A percentile compares a stretch with the other conserved stretches of the same genome.
phyloP scores from a whole-genome alignment of 2,113 vertebrate species.

The Conger conger region DNA sequence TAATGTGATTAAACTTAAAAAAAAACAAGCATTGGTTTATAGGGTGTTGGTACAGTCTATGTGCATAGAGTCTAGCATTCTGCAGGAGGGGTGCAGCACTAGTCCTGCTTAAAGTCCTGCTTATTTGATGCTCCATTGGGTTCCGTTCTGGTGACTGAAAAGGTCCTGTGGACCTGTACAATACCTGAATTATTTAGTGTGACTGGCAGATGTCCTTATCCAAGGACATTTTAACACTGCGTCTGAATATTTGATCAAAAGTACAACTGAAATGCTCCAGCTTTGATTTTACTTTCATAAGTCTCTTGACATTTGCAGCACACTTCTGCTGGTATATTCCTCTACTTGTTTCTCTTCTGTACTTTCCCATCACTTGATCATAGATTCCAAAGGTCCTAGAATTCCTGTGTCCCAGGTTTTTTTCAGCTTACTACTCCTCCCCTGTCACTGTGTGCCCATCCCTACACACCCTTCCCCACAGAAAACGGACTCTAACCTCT shows the following conservation, averaged over 20 bases:
- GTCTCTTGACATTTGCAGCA: neutral
- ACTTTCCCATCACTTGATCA: neutral
- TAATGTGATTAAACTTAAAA: no score
- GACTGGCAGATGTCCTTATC: neutral
- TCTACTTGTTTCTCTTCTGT: neutral
- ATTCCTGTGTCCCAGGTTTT: neutral
- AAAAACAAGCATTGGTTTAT: no score
- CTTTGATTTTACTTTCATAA: neutral
- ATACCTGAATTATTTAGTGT: neutral
- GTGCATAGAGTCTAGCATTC: no score
- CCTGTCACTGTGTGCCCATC: neutral
- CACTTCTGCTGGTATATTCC: neutral
- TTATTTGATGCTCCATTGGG: no score
- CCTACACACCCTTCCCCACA: neutral
- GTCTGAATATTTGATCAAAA: neutral
- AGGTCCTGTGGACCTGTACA: neutral
- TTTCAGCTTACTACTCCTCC: neutral
- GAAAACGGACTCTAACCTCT: neutral
- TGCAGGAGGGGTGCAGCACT: no score
- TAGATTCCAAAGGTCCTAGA: neutral
- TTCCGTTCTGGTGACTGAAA: no score
- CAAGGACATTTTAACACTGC: neutral
- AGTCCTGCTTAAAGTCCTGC: no score
- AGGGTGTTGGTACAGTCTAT: no score
- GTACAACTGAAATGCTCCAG: neutral